Conservation (phyloP, 2,888 invertebrate species). For the Nomada fabriciana region DNA sequence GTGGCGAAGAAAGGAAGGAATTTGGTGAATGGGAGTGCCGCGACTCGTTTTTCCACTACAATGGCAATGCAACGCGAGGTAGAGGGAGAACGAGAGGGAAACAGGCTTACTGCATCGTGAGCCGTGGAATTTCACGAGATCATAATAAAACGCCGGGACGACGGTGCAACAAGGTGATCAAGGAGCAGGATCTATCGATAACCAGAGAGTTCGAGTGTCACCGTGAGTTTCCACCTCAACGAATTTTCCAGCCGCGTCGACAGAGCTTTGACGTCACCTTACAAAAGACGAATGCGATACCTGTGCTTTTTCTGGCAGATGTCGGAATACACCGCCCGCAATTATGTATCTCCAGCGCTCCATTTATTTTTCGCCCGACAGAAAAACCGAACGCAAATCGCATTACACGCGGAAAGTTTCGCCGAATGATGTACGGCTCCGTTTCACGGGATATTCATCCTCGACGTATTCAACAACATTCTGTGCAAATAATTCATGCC, state of each 20-base stretch:
- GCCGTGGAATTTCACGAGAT: slow-evolving; percentile 60
- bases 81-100: neutral
- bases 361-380: neutral
- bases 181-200: slow-evolving; percentile 26
- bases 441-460: neutral
- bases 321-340: slow-evolving; percentile 13
- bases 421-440: neutral
- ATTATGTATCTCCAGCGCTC: neutral
- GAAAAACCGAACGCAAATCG: too few relatives aligned
- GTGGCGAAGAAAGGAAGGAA: slow-evolving; percentile 82
- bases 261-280: slow-evolving; percentile 1
- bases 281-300: neutral
- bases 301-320: too few relatives aligned
- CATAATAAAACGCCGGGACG: slow-evolving; percentile 34
- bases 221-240: neutral
- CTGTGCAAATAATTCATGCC: neutral
- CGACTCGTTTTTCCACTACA: slow-evolving; percentile 65
- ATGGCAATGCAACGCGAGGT: slow-evolving; percentile 28
- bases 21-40: slow-evolving; percentile 82
- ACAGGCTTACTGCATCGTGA: slow-evolving; percentile 16
- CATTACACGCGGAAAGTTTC: slow-evolving; percentile 2
- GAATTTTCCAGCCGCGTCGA: neutral
- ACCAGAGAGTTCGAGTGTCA: neutral
- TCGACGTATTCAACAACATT: neutral
- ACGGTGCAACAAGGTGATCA: slow-evolving; percentile 57